Evolutionary conservation across 2,113 vertebrate genomes (phyloP), one percentile per base, ranked within the genome.

Genomic region (Eclectus roratus): DNA sequence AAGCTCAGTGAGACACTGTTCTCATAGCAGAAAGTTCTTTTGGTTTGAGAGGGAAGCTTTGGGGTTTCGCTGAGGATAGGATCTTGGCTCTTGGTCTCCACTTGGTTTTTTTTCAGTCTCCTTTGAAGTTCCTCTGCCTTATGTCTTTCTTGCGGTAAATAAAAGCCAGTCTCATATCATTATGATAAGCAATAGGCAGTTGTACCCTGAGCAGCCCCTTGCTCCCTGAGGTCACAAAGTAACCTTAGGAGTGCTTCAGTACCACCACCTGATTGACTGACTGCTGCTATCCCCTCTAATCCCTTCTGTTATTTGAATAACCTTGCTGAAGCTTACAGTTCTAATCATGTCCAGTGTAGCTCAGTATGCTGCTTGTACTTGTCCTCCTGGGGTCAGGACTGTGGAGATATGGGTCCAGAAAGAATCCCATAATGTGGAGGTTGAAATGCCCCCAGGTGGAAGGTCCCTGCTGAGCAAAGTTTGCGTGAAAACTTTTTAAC

Each of bases 231-330:
- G 53, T 91, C 85, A 86, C 71, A 43, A 23, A 74, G 29, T 58
- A 66, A 74, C 92, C 83, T 74, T 28, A 89, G 86, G 72, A 85
- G 72, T 2, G 5, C 65, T 69, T 81, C 35, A 4, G 60, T 84
- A 7, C 50, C 41, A 10, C 74, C 56, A 49, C 50, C 80, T 49
- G 56, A 9, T 5, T n/a, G 76, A 35, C 70, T 88, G n/a, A 11
- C 65, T 82, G 81, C 88, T 83, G 74, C 74, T 80, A 7, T 78
- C n/a, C 17, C 20, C 91, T 65, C 56, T 95, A 91, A 94, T 93
- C 86, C 70, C 47, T 71, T 86, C 83, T 80, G 60, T 81, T 89
- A 74, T 92, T 89, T 87, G 80, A 87, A 89, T 71, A 81, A 88
- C 84, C 69, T 94, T 86, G 46, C 50, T 81, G 66, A 78, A 94